Evolutionary conservation across 1,140 invertebrate genomes (phyloP).

Genomic region (Globodera rostochiensis): DNA sequence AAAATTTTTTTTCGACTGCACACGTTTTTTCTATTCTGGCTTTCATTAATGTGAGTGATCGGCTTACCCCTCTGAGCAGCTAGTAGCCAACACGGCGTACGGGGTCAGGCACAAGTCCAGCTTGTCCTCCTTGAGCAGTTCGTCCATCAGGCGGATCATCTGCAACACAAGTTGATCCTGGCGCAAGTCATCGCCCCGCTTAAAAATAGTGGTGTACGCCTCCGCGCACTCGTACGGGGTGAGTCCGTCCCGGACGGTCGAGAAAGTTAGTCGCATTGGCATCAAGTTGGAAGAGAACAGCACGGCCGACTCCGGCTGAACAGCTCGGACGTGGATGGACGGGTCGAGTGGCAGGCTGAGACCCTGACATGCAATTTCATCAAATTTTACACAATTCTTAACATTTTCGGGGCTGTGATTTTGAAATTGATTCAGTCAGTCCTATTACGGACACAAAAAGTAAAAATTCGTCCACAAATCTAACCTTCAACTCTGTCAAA

Average conservation of each 20-base stretch:
- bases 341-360: slow-evolving; percentile 41
- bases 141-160: slow-evolving; percentile 97
- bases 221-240: slow-evolving; percentile 50
- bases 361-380: slow-evolving; percentile 22
- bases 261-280: slow-evolving; percentile 92
- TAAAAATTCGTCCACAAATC: neutral
- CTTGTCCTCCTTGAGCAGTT: slow-evolving; percentile 84
- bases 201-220: slow-evolving; percentile 83
- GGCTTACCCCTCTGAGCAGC: slow-evolving; percentile 78
- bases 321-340: slow-evolving; percentile 81
- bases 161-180: slow-evolving; percentile 92
- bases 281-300: slow-evolving; percentile 96
- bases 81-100: slow-evolving; percentile 89
- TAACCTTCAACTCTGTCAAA: slow-evolving; percentile 83
- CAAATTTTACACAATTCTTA: too few relatives aligned
- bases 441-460: too few relatives aligned
- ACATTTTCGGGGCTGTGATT: too few relatives aligned
- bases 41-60: slow-evolving; percentile 9
- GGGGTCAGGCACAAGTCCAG: slow-evolving; percentile 92
- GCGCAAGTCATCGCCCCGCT: slow-evolving; percentile 92
- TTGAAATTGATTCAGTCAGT: too few relatives aligned
- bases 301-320: slow-evolving; percentile 80
- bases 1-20: neutral
- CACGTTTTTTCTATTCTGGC: too few relatives aligned
- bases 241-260: slow-evolving; percentile 69